These are phyloP conservation scores for Ictalurus furcatus DNA, from an alignment of 2,113 vertebrate genomes.

Conservation along the genomic window DNA sequence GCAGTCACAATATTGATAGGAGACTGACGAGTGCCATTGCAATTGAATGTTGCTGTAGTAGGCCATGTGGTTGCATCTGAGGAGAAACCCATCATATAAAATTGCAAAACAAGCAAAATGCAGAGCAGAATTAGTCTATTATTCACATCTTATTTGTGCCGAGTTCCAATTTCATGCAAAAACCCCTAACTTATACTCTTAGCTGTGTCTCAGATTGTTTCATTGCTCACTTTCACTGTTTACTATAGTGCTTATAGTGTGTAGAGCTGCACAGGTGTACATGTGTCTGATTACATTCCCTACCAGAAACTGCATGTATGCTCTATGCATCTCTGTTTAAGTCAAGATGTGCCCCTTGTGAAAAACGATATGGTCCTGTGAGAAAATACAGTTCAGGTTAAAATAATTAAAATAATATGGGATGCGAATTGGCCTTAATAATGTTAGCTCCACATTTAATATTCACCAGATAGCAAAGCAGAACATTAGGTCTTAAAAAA, in stretches of 20 bases:
- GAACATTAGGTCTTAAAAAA: background rate
- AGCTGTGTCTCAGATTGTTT: background rate
- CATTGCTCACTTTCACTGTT: background rate
- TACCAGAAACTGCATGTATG: background rate
- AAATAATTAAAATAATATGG: background rate
- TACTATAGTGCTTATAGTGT: background rate
- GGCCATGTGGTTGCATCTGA: constrained; percentile 54
- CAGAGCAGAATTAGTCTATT: background rate
- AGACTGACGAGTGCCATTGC: constrained; percentile 68
- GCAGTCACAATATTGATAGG: constrained; percentile 68
- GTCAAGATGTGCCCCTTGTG: background rate
- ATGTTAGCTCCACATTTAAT: background rate
- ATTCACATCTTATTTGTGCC: background rate
- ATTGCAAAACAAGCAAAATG: background rate
- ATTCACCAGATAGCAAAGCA: background rate
- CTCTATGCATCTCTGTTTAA: too few species aligned
- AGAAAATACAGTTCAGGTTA: background rate
- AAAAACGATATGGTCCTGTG: background rate
- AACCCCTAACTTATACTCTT: background rate
- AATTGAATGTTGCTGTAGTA: background rate
- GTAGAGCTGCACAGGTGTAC: background rate
- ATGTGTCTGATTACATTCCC: background rate
- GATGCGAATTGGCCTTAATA: background rate
- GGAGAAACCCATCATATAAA: background rate
- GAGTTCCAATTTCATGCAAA: background rate